Conservation (phyloP, 2,797 vertebrate species). For the Sparidentex hasta region DNA sequence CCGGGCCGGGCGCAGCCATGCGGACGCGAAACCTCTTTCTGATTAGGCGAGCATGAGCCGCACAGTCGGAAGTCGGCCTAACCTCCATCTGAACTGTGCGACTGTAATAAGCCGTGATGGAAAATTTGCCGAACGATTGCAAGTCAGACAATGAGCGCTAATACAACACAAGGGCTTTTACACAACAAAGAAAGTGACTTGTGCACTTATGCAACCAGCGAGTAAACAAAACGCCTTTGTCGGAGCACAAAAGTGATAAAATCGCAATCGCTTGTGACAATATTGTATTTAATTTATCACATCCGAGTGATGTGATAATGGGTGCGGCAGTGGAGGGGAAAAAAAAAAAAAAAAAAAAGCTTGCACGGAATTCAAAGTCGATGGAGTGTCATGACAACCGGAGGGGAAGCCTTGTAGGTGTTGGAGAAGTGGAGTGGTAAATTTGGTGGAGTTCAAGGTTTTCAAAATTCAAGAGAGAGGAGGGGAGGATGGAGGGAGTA, state of each 20-base stretch:
- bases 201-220: background rate
- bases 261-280: slow-evolving; percentile 9
- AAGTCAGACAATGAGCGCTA: slow-evolving; percentile 23
- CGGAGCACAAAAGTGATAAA: slow-evolving; percentile 16
- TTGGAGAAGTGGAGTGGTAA: slow-evolving; percentile 22
- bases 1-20: slow-evolving; percentile 54
- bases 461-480: slow-evolving; percentile 43
- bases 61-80: slow-evolving; percentile 50
- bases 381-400: slow-evolving; percentile 43
- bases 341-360: no score
- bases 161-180: slow-evolving; percentile 22
- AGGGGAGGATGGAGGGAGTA: background rate
- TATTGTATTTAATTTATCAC: slow-evolving; percentile 33
- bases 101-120: slow-evolving; percentile 52
- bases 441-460: slow-evolving; percentile 61
- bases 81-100: slow-evolving; percentile 50
- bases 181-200: slow-evolving; percentile 19
- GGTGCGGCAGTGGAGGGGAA: slow-evolving; percentile 10
- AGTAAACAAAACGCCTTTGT: slow-evolving; percentile 26
- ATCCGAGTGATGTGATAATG: slow-evolving; percentile 33
- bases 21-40: slow-evolving; percentile 63
- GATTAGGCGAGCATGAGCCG: slow-evolving; percentile 61
- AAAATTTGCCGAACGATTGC: slow-evolving; percentile 38
- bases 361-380: slow-evolving; percentile 45
- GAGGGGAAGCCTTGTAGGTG: slow-evolving; percentile 21